phyloP scores from a whole-genome alignment of 2,113 vertebrate species.

The Sturnus vulgaris region DNA sequence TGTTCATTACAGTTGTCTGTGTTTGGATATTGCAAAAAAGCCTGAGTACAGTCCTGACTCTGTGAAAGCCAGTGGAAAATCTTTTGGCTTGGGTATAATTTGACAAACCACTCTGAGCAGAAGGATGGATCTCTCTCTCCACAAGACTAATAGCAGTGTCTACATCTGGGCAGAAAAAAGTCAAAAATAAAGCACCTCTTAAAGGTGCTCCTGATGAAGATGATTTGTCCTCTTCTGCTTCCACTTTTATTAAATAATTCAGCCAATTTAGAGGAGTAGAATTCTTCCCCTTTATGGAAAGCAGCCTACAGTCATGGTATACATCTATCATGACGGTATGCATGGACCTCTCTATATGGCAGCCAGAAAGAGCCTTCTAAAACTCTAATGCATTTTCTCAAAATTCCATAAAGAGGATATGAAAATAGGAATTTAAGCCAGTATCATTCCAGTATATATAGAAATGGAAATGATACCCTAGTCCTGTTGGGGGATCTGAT shows the following conservation, averaged over 20 bases:
- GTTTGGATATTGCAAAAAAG: background rate
- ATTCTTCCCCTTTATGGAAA: background rate
- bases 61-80: background rate
- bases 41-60: background rate
- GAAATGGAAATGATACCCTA: background rate
- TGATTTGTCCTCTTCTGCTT: background rate
- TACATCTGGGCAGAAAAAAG: background rate
- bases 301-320: background rate
- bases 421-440: background rate
- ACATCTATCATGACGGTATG: background rate
- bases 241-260: background rate
- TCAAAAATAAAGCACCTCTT: background rate
- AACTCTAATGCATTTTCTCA: background rate
- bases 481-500: background rate
- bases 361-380: background rate
- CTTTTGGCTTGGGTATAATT: background rate
- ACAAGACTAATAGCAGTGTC: background rate
- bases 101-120: background rate
- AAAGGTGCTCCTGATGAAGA: background rate
- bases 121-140: background rate
- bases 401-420: background rate
- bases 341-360: background rate
- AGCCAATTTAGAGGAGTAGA: background rate
- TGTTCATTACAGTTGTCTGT: background rate
- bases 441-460: background rate